phyloP scores from a whole-genome alignment of 1,140 invertebrate species.

The Metopolophium dirhodum region DNA sequence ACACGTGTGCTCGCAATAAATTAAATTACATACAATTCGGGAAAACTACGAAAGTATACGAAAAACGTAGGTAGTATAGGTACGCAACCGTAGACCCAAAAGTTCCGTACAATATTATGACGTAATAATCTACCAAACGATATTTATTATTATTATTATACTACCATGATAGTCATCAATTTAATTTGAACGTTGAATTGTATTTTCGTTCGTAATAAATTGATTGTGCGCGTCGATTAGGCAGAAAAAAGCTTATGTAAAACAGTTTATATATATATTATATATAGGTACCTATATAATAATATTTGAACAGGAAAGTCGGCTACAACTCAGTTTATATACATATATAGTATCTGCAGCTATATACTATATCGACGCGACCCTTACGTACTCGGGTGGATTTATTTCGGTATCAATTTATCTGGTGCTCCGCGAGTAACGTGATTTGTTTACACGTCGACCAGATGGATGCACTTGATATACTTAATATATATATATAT shows the following conservation, averaged over 20 bases:
- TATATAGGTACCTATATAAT: background rate
- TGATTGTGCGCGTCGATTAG: background rate
- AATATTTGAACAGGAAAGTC: slow-evolving; percentile 3
- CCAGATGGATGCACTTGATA: slow-evolving; percentile 28
- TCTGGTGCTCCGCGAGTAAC: background rate
- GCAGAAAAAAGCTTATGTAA: background rate
- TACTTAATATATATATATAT: background rate
- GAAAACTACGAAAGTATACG: background rate
- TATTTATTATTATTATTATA: background rate
- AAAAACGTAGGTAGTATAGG: background rate
- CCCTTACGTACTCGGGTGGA: background rate
- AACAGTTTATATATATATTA: background rate
- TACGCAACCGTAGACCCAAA: background rate
- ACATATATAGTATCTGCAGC: background rate
- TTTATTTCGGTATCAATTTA: slow-evolving; percentile 50
- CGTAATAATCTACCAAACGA: background rate
- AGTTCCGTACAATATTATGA: background rate
- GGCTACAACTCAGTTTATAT: background rate
- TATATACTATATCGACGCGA: background rate
- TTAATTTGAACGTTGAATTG: background rate
- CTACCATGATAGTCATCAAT: background rate
- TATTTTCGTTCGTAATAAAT: slow-evolving; percentile 5
- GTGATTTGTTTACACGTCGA: slow-evolving; percentile 40
- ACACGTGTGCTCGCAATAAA: background rate
- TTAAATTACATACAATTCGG: background rate